Conservation (phyloP, 2,888 invertebrate genomes). For the Buathra laborator region DNA sequence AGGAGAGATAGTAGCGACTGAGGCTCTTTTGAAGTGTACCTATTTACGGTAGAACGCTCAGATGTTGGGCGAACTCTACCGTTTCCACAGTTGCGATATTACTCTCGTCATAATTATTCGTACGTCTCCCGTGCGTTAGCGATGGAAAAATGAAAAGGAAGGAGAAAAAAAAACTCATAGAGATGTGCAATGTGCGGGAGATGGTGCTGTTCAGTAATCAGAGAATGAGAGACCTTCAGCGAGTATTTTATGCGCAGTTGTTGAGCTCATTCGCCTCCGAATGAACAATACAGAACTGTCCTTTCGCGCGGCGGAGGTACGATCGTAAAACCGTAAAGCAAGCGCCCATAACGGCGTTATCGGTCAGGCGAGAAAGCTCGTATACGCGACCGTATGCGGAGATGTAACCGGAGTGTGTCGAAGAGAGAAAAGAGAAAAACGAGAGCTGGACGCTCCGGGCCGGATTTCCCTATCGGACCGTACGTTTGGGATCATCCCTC, state of each 20-base stretch:
- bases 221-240: not conserved
- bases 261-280: slow-evolving; percentile 4
- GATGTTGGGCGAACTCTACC: slow-evolving; percentile 38
- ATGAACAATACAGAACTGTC: slow-evolving; percentile 11
- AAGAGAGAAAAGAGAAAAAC: slow-evolving; percentile 52
- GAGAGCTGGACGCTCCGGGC: slow-evolving; percentile 66
- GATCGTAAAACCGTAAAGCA: slow-evolving; percentile 23
- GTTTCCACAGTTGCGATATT: slow-evolving; percentile 47
- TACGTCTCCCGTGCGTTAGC: slow-evolving; percentile 30
- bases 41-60: slow-evolving; percentile 65
- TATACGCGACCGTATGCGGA: slow-evolving; percentile 44
- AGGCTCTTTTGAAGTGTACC: slow-evolving; percentile 63
- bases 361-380: slow-evolving; percentile 53
- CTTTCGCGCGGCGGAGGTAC: not conserved
- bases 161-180: slow-evolving; percentile 5
- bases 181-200: not conserved
- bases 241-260: not conserved
- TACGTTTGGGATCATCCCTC: slow-evolving; percentile 82
- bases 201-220: not conserved
- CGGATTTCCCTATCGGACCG: slow-evolving; percentile 83
- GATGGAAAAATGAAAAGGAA: not conserved
- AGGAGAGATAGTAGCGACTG: slow-evolving; percentile 42
- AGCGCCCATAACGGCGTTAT: slow-evolving; percentile 33
- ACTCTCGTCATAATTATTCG: slow-evolving; percentile 58
- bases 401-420: slow-evolving; percentile 56